Evolutionary conservation across 1,140 invertebrate species (phyloP).

Genomic region (Vollenhovia emeryi): DNA sequence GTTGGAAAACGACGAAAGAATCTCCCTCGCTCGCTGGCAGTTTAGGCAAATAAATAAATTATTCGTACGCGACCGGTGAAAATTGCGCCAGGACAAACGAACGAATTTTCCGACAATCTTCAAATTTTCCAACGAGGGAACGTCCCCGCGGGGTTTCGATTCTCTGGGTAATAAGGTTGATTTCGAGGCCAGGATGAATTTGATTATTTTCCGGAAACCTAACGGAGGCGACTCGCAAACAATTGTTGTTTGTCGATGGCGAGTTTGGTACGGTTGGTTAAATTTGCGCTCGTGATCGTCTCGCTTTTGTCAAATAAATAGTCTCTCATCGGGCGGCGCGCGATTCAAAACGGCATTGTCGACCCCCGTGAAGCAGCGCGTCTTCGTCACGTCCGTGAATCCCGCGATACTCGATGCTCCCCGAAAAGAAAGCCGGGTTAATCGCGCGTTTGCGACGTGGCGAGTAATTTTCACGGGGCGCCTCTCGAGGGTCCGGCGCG

Average conservation of each 20-base stretch:
- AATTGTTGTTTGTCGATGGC: conserved; percentile 1
- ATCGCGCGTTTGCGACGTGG: background rate
- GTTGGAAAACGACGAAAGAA: background rate
- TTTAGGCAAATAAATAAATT: conserved; percentile 28
- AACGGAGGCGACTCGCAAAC: background rate
- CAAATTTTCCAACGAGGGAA: background rate
- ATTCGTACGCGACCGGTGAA: background rate
- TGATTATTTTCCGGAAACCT: background rate
- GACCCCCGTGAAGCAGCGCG: background rate
- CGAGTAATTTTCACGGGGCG: background rate
- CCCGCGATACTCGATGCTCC: background rate
- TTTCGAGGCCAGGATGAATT: background rate
- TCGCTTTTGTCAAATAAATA: conserved; percentile 25
- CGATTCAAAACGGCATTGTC: background rate
- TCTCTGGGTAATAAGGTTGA: background rate
- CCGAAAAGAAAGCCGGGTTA: background rate
- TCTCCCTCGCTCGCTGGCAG: background rate
- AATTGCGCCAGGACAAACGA: conserved; percentile 18
- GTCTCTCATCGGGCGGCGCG: background rate
- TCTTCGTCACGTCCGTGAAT: conserved; percentile 7
- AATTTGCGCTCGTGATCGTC: too few relatives aligned
- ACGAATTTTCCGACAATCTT: conserved; percentile 9
- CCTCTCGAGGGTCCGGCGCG: background rate
- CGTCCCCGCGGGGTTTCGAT: background rate
- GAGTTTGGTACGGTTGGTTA: background rate